Base-by-base conservation (phyloP, 2,888 invertebrate species). In the Ornithoptera alexandrae region DNA sequence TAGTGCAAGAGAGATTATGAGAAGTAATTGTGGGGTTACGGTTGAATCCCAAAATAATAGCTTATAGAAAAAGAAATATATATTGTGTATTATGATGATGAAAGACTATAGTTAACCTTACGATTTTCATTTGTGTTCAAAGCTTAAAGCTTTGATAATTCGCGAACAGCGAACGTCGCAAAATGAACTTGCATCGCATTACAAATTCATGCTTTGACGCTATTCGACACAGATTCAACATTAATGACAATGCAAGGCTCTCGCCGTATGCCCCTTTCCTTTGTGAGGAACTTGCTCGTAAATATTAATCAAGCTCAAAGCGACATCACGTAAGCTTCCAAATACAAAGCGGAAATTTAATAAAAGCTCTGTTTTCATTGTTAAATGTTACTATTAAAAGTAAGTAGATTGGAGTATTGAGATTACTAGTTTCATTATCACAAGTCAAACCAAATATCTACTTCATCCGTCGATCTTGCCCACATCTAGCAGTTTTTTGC, bases 241-340 rank as follows among this genome's bases (percentile, higher is more conserved):
- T 59, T 70, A 66, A 66, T 68, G 62, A 68, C 58, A 68, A 59
- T 62, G 57, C 42, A 62, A 66, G 58, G 46, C 56, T 36, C 67
- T 62, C n/a, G 20, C 24, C 46, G 68, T 12, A 20, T 22, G 42
- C 18, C 63, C 17, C 61, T 36, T 57, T 57, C 69, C 69, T 70
- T 15, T 60, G 50, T 46, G 57, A 39, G 58, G 46, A 59, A 69
- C 58, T 57, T 7, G 6, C 65, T 66, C 39, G 56, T 70, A 66
- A 70, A 66, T 66, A 66, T 66, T 70, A 62, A 70, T 70, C 65
- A 46, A 62, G 58, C 36, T 46, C 68, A 63, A 68, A 68, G 68
- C 59, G 63, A 68, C 56, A 59, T 59, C 65, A 46, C 46, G 24
- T 30, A 50, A 65, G 59, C 59, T 46, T 62, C 12, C 30, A 22